Conservation (phyloP, 2,888 invertebrate species). For the Colletes collaris region DNA sequence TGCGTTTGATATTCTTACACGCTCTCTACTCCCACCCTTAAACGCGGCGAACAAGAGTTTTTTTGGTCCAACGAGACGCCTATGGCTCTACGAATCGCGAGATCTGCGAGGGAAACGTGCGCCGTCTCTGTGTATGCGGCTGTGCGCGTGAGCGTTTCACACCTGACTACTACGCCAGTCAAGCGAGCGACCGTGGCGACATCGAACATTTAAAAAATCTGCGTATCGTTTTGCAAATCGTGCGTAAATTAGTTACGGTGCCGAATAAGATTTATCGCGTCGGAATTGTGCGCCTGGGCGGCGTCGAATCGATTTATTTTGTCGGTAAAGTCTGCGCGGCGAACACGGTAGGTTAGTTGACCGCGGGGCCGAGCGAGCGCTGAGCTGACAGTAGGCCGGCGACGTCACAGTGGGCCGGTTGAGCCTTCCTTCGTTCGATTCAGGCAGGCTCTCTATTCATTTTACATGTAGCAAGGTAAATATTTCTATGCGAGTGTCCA, state of each 20-base stretch:
- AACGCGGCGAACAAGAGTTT: conserved; percentile 52
- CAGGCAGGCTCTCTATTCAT: conserved; percentile 82
- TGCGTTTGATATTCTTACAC: conserved; percentile 68
- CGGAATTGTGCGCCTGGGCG: conserved; percentile 42
- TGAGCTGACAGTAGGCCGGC: conserved; percentile 85
- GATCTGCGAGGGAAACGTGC: conserved; percentile 73
- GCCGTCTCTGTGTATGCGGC: conserved; percentile 62
- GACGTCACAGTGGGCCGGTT: conserved; percentile 85
- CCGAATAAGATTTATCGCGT: conserved; percentile 56
- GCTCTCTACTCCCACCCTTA: conserved; percentile 32
- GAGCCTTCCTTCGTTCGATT: conserved; percentile 82
- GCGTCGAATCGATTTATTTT: conserved; percentile 66
- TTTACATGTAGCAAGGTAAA: conserved; percentile 84
- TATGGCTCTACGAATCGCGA: conserved; percentile 69
- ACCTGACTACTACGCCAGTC: conserved; percentile 81
- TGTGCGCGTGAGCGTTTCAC: conserved; percentile 80
- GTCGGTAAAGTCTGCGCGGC: conserved; percentile 75
- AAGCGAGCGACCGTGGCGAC: conserved; percentile 63
- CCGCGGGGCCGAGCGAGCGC: conserved; percentile 83
- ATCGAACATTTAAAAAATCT: conserved; percentile 4
- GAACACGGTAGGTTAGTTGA: conserved; percentile 82
- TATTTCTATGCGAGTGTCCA: conserved; percentile 74
- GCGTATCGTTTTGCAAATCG: neutral
- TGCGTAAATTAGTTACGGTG: conserved; percentile 45
- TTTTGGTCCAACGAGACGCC: conserved; percentile 68